Evolutionary conservation across 2,888 invertebrate genomes (phyloP).

Genomic region (Iselma pallidipennis): DNA sequence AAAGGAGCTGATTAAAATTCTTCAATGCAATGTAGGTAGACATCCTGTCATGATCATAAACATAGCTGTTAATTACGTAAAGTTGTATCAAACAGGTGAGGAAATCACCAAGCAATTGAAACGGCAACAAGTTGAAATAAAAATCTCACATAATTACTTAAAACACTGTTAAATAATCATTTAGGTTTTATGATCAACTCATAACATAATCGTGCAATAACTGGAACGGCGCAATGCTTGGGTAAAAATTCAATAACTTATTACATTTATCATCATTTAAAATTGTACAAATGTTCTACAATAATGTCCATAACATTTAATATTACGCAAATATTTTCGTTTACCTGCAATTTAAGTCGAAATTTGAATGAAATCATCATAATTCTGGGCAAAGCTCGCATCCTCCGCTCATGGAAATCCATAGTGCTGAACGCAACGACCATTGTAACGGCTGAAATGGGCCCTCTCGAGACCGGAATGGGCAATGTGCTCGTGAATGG

Average conservation of each 20-base stretch:
- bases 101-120: slow-evolving; percentile 12
- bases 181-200: slow-evolving; percentile 52
- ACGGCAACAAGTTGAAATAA: slow-evolving; percentile 49
- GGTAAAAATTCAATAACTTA: slow-evolving; percentile 1
- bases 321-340: slow-evolving; percentile 33
- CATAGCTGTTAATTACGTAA: neutral
- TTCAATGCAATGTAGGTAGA: neutral
- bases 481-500: slow-evolving; percentile 53
- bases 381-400: slow-evolving; percentile 33
- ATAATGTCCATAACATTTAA: slow-evolving; percentile 19
- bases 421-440: slow-evolving; percentile 51
- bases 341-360: slow-evolving; percentile 39
- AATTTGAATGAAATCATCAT: slow-evolving; percentile 46
- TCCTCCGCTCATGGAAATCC: slow-evolving; percentile 48
- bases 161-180: slow-evolving; percentile 50
- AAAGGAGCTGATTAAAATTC: neutral
- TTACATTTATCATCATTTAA: slow-evolving; percentile 8
- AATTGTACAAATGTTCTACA: slow-evolving; percentile 17
- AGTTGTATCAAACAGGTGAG: neutral
- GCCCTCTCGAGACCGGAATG: slow-evolving; percentile 54
- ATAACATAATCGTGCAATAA: slow-evolving; percentile 49
- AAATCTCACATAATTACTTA: slow-evolving; percentile 52
- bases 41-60: neutral
- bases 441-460: slow-evolving; percentile 52
- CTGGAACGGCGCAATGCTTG: slow-evolving; percentile 27